Conservation (phyloP, 2,113 vertebrate genomes). For the Brevimyrus niger region DNA sequence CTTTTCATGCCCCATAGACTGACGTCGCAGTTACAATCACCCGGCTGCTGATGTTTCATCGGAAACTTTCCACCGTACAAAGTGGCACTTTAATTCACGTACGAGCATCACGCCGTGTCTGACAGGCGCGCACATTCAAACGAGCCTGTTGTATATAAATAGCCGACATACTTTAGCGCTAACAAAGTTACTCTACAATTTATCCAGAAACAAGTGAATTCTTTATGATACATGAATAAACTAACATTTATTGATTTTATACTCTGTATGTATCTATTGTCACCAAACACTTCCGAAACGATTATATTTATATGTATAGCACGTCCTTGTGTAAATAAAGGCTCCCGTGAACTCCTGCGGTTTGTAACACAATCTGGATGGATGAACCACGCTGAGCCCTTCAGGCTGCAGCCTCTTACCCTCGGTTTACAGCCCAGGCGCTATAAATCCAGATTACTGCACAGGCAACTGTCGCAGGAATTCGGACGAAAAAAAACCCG, state of each 20-base stretch:
- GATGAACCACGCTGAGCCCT: neutral
- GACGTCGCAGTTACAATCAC: conserved; percentile 57
- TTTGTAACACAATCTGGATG: conserved; percentile 46
- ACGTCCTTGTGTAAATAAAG: conserved; percentile 53
- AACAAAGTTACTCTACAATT: neutral
- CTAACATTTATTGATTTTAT: neutral
- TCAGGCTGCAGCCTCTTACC: neutral
- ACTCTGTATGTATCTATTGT: neutral
- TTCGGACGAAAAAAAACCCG: conserved; percentile 25
- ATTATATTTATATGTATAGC: neutral
- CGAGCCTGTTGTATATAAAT: neutral
- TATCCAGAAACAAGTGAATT: neutral
- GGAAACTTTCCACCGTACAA: conserved; percentile 48
- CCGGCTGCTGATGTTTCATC: conserved; percentile 31
- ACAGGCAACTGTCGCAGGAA: conserved; percentile 30
- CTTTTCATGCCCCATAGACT: conserved; percentile 44
- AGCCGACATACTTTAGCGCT: neutral
- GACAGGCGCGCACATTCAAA: neutral
- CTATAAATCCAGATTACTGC: conserved; percentile 31
- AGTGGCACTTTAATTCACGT: conserved; percentile 51
- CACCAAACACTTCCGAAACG: neutral
- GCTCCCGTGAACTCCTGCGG: conserved; percentile 40
- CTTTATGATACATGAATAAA: neutral
- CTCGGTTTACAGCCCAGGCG: conserved; percentile 26
- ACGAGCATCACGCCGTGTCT: conserved; percentile 49